Evolutionary conservation across 2,888 invertebrate genomes (phyloP).

Genomic region (Uloborus plumipes): DNA sequence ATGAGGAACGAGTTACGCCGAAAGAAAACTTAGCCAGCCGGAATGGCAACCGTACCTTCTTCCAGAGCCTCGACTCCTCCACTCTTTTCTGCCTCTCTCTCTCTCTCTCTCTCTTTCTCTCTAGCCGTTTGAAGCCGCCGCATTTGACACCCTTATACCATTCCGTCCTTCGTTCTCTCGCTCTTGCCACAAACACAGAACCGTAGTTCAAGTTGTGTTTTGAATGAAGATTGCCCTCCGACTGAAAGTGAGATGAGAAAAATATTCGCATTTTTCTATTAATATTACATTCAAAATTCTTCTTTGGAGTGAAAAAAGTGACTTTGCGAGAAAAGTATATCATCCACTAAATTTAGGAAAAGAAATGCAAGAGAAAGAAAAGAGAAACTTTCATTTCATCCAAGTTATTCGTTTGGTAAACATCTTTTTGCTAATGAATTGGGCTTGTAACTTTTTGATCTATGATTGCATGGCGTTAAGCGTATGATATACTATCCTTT

Average conservation of each 20-base stretch:
- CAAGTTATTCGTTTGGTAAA: too few species aligned
- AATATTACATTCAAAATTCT: too few species aligned
- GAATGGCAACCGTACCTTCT: slow-evolving; percentile 59
- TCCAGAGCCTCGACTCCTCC: background rate
- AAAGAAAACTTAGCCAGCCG: slow-evolving; percentile 63
- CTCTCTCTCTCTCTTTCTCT: background rate
- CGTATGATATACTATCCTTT: too few species aligned
- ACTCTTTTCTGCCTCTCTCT: background rate
- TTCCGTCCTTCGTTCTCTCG: background rate
- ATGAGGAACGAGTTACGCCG: slow-evolving; percentile 57
- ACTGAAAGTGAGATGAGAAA: slow-evolving; percentile 25
- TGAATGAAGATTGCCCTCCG: background rate
- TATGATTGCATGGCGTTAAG: too few species aligned
- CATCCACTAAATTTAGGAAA: too few species aligned
- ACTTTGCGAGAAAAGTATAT: too few species aligned
- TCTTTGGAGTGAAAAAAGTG: too few species aligned
- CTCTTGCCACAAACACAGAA: slow-evolving; percentile 11
- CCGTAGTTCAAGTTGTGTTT: background rate
- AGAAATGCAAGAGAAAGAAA: too few species aligned
- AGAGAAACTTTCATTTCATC: too few species aligned
- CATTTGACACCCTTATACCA: slow-evolving; percentile 3
- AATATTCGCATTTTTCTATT: background rate
- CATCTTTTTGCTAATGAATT: too few species aligned
- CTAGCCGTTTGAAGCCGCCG: slow-evolving; percentile 45
- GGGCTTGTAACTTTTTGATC: too few species aligned